phyloP scores from a whole-genome alignment of 2,888 invertebrate species.

The Hirtodrosophila confusa region DNA sequence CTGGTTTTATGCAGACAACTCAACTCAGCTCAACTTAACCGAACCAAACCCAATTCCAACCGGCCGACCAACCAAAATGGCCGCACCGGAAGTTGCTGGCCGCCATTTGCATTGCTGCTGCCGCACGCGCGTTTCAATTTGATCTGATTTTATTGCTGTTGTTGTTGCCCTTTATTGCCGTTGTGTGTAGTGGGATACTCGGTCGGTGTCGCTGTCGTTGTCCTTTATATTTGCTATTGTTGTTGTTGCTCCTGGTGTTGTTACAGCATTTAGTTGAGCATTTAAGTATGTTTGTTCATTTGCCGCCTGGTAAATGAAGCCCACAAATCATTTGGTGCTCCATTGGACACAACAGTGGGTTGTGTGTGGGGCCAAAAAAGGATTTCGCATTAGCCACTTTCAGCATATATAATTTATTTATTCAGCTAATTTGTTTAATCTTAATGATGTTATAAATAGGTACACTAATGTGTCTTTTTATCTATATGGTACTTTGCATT shows the following conservation, averaged over 20 bases:
- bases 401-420: conserved; percentile 6
- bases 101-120: conserved; percentile 59
- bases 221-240: conserved; percentile 18
- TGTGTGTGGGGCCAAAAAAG: conserved; percentile 17
- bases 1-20: conserved; percentile 62
- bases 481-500: no score
- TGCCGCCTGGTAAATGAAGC: conserved; percentile 30
- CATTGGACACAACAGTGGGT: conserved; percentile 28
- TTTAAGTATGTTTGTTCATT: conserved; percentile 30
- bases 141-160: conserved; percentile 73
- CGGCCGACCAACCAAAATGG: conserved; percentile 64
- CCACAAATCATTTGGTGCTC: conserved; percentile 46
- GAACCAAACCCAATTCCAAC: conserved; percentile 42
- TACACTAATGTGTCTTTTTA: neutral
- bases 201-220: conserved; percentile 9
- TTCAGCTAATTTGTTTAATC: neutral
- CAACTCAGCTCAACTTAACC: conserved; percentile 48
- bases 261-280: conserved; percentile 34
- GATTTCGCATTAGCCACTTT: conserved; percentile 28
- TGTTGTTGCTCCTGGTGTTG: conserved; percentile 21
- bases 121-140: conserved; percentile 59
- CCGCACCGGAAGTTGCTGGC: conserved; percentile 71
- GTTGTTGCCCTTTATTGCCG: neutral
- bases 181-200: conserved; percentile 18
- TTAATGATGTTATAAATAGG: neutral